Base-by-base conservation (phyloP, 2,797 vertebrate genomes). In the Cyclopterus lumpus region DNA sequence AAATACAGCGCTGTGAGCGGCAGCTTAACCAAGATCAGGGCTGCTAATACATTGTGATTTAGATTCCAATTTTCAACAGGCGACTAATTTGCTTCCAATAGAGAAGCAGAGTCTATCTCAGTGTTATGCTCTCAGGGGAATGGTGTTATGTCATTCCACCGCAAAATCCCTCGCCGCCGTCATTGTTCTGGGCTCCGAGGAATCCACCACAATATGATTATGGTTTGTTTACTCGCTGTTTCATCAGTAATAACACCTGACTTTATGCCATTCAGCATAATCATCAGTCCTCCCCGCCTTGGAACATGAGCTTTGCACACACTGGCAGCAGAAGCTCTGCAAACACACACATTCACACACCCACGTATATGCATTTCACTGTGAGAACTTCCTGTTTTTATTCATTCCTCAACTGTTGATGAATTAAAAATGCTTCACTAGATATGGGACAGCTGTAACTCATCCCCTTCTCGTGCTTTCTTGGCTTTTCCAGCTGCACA, bases 151-250 rank as follows among this genome's bases (percentile, higher is more conserved):
- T 83, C 59, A 81, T 69, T 67, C 53, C 66, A 12, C 30, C 6
- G 24, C 40, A 82, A 88, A 28, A 81, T 84, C 82, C 70, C 70
- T 81, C 7, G 0, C 48, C 24, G 9, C 54, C 38, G 6, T 59
- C 75, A 71, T 80, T 78, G 69, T 83, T 74, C 61, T 46, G 38
- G 6, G 67, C 60, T 54, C 34, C 0, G 11, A 16, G 57, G 49
- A 87, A 75, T 74, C 72, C 20, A 8, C 65, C 82, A 70, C 73
- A 83, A 67, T 79, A 63, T 71, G 79, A 87, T 85, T 82, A 90
- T 20, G 73, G 73, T 79, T 85, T 85, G 80, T 79, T 88, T 88
- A 57, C 62, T 76, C 7, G 10, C 44, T 54, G 77, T 83, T 74
- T 86, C 71, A 88, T 80, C 68, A 62, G 40, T 59, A 73, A 82